Percentiles rank a stretch among this genome's conserved stretches.
Conservation (phyloP, 2,888 invertebrate species). For the Melitaea athalia region DNA sequence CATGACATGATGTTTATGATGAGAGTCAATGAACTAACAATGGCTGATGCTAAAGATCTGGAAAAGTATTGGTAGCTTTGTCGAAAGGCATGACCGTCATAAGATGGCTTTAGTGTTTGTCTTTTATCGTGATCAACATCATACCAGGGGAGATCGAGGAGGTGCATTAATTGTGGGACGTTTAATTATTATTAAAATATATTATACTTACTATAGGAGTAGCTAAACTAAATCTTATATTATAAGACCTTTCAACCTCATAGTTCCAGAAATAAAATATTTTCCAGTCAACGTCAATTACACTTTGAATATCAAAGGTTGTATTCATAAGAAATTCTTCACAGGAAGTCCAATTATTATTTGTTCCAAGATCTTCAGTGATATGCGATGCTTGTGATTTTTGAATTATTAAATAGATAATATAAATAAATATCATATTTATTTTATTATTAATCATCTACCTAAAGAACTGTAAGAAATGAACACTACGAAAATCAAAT, state of each 20-base stretch:
- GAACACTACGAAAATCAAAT: too few relatives aligned
- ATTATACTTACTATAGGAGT: conserved; percentile 48
- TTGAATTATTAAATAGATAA: conserved; percentile 1
- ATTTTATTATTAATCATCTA: not conserved
- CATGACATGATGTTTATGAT: too few relatives aligned
- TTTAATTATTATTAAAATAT: not conserved
- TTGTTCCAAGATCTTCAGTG: conserved; percentile 3
- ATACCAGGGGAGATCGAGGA: too few relatives aligned
- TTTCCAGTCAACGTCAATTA: conserved; percentile 61
- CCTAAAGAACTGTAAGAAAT: too few relatives aligned
- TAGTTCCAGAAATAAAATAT: conserved; percentile 63
- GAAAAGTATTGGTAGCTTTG: too few relatives aligned
- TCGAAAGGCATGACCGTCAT: too few relatives aligned
- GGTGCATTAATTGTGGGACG: too few relatives aligned
- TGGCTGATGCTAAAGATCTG: too few relatives aligned
- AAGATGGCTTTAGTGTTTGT: too few relatives aligned
- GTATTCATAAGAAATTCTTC: conserved; percentile 54
- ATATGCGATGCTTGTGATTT: not conserved
- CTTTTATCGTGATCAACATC: too few relatives aligned
- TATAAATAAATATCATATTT: conserved; percentile 15
- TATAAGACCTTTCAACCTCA: conserved; percentile 48
- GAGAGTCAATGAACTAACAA: too few relatives aligned
- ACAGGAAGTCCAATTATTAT: conserved; percentile 61
- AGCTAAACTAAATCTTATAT: conserved; percentile 54
- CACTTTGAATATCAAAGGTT: conserved; percentile 46